Evolutionary conservation across 2,113 vertebrate species (phyloP), one percentile per base, ranked within the genome.

Genomic region (Callipepla californica): DNA sequence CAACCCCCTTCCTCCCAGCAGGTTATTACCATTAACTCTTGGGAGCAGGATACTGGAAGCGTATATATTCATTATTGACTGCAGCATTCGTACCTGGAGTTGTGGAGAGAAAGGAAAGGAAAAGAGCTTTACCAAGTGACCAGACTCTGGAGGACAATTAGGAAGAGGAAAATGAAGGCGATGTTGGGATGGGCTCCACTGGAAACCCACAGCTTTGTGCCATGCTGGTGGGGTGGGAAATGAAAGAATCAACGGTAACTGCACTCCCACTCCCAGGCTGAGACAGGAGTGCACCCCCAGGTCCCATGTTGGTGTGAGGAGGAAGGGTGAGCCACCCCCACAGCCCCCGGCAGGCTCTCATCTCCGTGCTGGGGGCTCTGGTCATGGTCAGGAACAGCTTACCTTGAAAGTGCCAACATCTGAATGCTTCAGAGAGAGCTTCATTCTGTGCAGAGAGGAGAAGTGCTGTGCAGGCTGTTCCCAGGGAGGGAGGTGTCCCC

Each of bases 401-500:
- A 98, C 98, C 75, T 94, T 55, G 77, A 98, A 98, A 58, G 70
- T 12, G 42, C 97, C 97, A 0, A 98, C 47, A 16, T 97, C 55
- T 0, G 98, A 98, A 12, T 94, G 90, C 93, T 97, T 97, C 90
- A 98, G 93, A 9, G 96, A 74, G 21, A 98, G 73, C 38, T 44
- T 42, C 73, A 98, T 66, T 91, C 98, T 98, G 89, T 0, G 0
- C 21, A 59, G 61, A 63, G 20, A 36, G 3, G 3, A 78, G 44
- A 90, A 84, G 32, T 1, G 72, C 83, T 47, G 17, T 11, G 21
- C 32, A 28, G 55, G 44, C 48, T 53, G 82, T 21, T 21, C 45
- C 25, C 74, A 11, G 1, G 2, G 13, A 50, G 22, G 17, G 62
- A 57, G 20, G 5, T 0, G 5, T 32, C 42, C 44, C 66, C 15